These are phyloP conservation scores for Drosophila siamana DNA, from an alignment of 2,888 invertebrate species.

Conservation along the genomic window DNA sequence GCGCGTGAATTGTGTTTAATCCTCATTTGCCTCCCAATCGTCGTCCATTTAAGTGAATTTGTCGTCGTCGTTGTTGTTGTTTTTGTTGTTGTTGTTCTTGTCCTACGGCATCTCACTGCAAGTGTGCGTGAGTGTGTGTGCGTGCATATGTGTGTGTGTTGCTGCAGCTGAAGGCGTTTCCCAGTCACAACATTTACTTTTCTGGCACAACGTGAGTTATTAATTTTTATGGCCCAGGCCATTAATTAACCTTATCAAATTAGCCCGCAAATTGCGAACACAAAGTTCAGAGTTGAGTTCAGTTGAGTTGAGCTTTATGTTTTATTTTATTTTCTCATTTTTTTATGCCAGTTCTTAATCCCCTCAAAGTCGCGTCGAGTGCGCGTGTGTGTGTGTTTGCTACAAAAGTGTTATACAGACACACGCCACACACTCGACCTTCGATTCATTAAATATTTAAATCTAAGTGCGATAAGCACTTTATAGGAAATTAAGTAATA, in stretches of 20 bases:
- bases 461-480: slow-evolving; percentile 61
- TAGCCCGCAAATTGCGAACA: slow-evolving; percentile 47
- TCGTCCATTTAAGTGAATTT: slow-evolving; percentile 5
- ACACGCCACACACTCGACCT: slow-evolving; percentile 39
- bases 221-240: slow-evolving; percentile 46
- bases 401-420: slow-evolving; percentile 47
- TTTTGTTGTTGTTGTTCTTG: slow-evolving; percentile 1
- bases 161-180: slow-evolving; percentile 21
- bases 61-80: not conserved
- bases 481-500: slow-evolving; percentile 28
- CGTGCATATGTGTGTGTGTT: slow-evolving; percentile 1
- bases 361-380: slow-evolving; percentile 17
- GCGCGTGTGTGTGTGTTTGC: slow-evolving; percentile 14
- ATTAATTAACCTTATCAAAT: slow-evolving; percentile 65
- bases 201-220: slow-evolving; percentile 60
- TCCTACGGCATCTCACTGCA: slow-evolving; percentile 3
- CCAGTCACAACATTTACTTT: slow-evolving; percentile 8
- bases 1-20: slow-evolving; percentile 48
- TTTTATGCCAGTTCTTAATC: slow-evolving; percentile 42
- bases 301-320: slow-evolving; percentile 23
- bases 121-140: slow-evolving; percentile 1
- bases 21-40: slow-evolving; percentile 1
- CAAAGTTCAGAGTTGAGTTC: slow-evolving; percentile 62
- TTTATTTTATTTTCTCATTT: slow-evolving; percentile 23
- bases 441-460: slow-evolving; percentile 71